These are phyloP conservation scores for Tupaia chinensis DNA, from an alignment of 2,113 vertebrate species.

Conservation along the genomic window DNA sequence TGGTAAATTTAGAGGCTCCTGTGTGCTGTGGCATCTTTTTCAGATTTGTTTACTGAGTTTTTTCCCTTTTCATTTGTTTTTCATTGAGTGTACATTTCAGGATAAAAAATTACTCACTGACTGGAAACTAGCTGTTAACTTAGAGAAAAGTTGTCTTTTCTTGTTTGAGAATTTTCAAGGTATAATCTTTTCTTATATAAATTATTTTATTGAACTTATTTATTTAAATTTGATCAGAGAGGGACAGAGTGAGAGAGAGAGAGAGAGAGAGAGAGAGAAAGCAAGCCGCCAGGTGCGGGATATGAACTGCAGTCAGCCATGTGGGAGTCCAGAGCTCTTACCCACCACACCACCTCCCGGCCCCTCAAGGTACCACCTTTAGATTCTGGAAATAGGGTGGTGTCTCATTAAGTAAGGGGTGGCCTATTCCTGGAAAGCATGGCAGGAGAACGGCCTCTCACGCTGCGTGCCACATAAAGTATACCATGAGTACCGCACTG, in stretches of 20 bases:
- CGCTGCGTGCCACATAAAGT: not conserved
- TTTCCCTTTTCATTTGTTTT: constrained; percentile 71
- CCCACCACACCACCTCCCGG: too few relatives aligned
- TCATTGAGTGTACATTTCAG: constrained; percentile 54
- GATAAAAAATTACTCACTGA: constrained; percentile 67
- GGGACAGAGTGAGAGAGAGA: too few relatives aligned
- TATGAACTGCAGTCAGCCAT: too few relatives aligned
- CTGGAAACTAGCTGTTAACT: constrained; percentile 68
- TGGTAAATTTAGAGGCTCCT: not conserved
- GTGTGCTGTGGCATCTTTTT: constrained; percentile 20
- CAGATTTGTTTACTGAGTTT: constrained; percentile 67
- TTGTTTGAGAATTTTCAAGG: not conserved
- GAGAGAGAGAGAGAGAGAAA: too few relatives aligned
- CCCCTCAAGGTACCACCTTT: not conserved
- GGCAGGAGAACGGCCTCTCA: constrained; percentile 2
- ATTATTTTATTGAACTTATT: too few relatives aligned
- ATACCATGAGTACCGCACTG: not conserved
- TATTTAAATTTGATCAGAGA: too few relatives aligned
- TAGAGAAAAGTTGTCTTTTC: constrained; percentile 53
- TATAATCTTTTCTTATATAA: not conserved
- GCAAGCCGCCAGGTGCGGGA: too few relatives aligned
- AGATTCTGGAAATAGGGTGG: not conserved
- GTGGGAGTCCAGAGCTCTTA: too few relatives aligned
- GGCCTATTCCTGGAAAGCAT: not conserved
- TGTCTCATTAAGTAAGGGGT: not conserved